phyloP scores from a whole-genome alignment of 2,113 vertebrate species.

The Sylvilagus bachmani region DNA sequence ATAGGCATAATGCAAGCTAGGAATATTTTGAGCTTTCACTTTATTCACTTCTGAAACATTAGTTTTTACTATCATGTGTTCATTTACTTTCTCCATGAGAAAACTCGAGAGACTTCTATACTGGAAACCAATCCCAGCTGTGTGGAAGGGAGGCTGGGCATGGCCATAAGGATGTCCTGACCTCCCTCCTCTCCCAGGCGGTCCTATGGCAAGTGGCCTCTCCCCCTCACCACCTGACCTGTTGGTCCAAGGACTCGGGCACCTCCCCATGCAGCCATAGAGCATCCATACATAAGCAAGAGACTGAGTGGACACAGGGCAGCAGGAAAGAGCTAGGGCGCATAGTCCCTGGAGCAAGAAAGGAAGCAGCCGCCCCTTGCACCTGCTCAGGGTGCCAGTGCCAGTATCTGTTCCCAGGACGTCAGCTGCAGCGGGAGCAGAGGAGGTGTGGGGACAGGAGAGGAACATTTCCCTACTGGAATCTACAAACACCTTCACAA shows the following conservation, averaged over 20 bases:
- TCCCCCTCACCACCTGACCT: no score
- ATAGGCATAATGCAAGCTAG: background rate
- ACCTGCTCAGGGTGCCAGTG: accelerated
- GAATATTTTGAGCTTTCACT: background rate
- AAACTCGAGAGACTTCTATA: background rate
- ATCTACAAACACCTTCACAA: conserved; percentile 5
- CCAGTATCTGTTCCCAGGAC: background rate
- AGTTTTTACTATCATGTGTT: background rate
- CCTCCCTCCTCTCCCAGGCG: background rate
- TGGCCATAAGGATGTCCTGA: background rate
- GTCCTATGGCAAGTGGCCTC: background rate
- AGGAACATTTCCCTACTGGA: background rate
- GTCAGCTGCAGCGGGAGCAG: background rate
- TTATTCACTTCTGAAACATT: background rate
- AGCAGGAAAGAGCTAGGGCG: background rate
- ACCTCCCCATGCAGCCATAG: background rate
- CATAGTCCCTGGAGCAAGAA: no score
- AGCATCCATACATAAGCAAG: no score
- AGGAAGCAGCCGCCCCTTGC: background rate
- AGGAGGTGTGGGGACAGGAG: background rate
- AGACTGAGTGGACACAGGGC: no score
- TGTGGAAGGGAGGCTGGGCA: background rate
- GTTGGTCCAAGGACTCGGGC: background rate
- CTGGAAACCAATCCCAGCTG: background rate
- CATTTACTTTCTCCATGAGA: background rate